Evolutionary conservation across 2,888 invertebrate genomes (phyloP).

Genomic region (Drosophila cracens): DNA sequence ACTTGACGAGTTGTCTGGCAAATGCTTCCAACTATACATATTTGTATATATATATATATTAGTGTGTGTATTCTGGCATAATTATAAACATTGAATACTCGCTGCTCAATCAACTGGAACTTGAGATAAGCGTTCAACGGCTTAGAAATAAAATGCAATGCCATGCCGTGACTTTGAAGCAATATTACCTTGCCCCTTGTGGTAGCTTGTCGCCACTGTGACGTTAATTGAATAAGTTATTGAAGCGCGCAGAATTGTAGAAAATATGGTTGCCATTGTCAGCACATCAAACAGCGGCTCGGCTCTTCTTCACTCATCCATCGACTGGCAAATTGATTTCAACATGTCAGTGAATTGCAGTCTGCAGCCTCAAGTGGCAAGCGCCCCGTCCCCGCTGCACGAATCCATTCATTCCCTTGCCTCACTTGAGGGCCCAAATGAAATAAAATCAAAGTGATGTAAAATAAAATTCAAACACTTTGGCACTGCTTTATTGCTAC

Average conservation of each 20-base stretch:
- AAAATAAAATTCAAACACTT: conserved; percentile 74
- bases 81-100: conserved; percentile 57
- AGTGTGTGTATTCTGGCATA: conserved; percentile 24
- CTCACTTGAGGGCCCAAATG: conserved; percentile 48
- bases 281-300: conserved; percentile 13
- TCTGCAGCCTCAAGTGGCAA: conserved; percentile 27
- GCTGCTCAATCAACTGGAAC: conserved; percentile 64
- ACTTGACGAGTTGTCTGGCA: conserved; percentile 47
- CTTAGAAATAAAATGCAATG: conserved; percentile 55
- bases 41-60: conserved; percentile 5
- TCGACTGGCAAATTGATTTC: conserved; percentile 21
- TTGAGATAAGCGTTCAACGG: conserved; percentile 59
- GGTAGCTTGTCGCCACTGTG: conserved; percentile 6
- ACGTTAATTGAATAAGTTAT: conserved; percentile 52
- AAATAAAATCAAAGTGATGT: conserved; percentile 78
- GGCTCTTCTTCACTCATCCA: conserved; percentile 34
- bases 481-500: conserved; percentile 57
- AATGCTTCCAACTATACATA: conserved; percentile 16
- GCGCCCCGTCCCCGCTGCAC: not conserved
- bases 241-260: conserved; percentile 19
- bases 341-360: conserved; percentile 19
- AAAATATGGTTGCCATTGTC: conserved; percentile 29
- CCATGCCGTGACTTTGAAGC: conserved; percentile 26
- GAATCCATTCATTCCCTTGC: not conserved
- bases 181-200: conserved; percentile 6